Conservation (phyloP, 1,140 invertebrate species). For the Drosophila setifemur region DNA sequence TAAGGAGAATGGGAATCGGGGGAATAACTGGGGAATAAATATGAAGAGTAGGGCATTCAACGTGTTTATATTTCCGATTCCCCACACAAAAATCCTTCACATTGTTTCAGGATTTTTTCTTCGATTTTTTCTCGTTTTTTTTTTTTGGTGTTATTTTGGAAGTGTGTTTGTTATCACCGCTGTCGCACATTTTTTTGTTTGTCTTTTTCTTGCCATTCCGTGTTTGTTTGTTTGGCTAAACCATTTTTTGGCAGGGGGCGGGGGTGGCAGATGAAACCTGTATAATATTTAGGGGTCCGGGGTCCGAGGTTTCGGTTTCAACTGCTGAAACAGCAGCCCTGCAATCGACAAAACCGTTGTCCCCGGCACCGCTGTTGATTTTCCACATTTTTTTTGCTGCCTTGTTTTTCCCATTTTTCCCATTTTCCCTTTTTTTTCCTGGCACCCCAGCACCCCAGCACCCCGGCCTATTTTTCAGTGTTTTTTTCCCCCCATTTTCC, state of each 20-base stretch:
- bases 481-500: conserved; percentile 10
- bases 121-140: too few species aligned
- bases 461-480: conserved; percentile 6
- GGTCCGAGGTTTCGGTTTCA: neutral
- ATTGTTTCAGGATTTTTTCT: too few species aligned
- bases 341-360: neutral
- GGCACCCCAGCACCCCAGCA: neutral
- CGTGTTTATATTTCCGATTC: conserved; percentile 22
- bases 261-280: conserved; percentile 46
- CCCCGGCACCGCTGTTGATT: conserved; percentile 14
- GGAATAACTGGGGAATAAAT: neutral
- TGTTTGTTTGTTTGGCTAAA: conserved; percentile 35
- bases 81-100: neutral
- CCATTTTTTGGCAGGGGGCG: conserved; percentile 2
- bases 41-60: conserved; percentile 6
- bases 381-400: neutral
- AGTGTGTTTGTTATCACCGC: conserved; percentile 64
- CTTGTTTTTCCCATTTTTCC: too few species aligned
- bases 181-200: conserved; percentile 61
- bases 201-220: conserved; percentile 7
- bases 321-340: neutral
- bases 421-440: neutral
- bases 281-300: conserved; percentile 51
- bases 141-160: neutral
- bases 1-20: neutral